Evolutionary conservation across 2,888 invertebrate species (phyloP), one percentile per base, ranked within the genome.

Genomic region (Willowsia nigromaculata): DNA sequence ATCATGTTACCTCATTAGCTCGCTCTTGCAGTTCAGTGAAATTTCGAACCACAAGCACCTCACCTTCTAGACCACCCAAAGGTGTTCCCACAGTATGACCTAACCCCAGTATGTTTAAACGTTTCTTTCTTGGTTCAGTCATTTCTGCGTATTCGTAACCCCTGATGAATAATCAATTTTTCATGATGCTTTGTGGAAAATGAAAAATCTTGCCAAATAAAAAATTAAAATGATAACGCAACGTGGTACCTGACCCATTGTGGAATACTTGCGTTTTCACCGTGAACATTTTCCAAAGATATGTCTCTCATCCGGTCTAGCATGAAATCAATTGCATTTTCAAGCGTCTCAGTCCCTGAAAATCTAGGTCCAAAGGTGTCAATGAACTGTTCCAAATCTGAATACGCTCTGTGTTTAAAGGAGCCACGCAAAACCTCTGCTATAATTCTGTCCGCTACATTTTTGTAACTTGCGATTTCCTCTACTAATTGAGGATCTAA

Each of bases 391-490:
- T 94, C 94, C 76, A 96, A 93, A 90, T 94, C 95, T 37, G 95
- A 93, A 93, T 95, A 96, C 0, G 95, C 95, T 93, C 94, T 94
- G 9, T 95, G 94, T 93, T 95, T 95, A 91, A 95, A 95, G 7
- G 94, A 94, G 6, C 95, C 95, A 88, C 94, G 93, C 9, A 94
- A 91, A 27, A 95, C 94, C 91, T 95, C 94, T 89, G 94, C 93
- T 47, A 96, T 93, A 92, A 96, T 96, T 90, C 93, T 93, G 82
- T 95, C 93, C 27, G 94, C 95, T 13, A 94, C 93, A 80, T 93
- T 93, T 92, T 94, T 93, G 93, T 96, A 96, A 30, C 95, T 94
- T 37, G 94, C 94, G 91, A 96, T 96, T 94, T 96, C 96, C 43
- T 94, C 93, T 50, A 94, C 93, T 85, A 96, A 93, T 95, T 50